Conservation (phyloP, 2,888 invertebrate species). For the Diadegma fenestrale region DNA sequence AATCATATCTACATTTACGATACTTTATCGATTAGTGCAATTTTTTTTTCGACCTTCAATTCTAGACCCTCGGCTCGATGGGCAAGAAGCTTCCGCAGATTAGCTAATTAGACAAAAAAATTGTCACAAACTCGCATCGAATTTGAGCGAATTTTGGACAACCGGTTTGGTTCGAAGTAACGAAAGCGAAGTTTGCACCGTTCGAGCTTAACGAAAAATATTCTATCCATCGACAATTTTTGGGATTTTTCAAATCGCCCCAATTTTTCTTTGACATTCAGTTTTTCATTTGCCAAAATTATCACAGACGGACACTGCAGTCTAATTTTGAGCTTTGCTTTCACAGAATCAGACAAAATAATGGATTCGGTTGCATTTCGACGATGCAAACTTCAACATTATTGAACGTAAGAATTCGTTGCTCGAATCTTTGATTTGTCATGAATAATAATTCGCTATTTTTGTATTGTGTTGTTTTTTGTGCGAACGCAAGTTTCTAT, state of each 20-base stretch:
- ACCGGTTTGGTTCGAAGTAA: neutral
- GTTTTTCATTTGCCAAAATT: too few relatives aligned
- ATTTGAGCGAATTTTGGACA: neutral
- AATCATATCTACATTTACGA: neutral
- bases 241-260: too few relatives aligned
- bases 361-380: too few relatives aligned
- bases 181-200: too few relatives aligned
- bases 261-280: too few relatives aligned
- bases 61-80: neutral
- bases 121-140: neutral
- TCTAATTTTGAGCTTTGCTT: too few relatives aligned
- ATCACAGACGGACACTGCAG: too few relatives aligned
- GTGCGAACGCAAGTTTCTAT: neutral
- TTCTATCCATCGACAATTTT: too few relatives aligned
- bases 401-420: neutral
- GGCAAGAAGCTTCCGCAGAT: neutral
- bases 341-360: too few relatives aligned
- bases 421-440: neutral
- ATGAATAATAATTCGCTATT: neutral
- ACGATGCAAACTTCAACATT: too few relatives aligned
- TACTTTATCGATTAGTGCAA: slow-evolving; percentile 17
- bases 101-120: neutral
- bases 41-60: slow-evolving; percentile 25
- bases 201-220: too few relatives aligned
- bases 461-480: neutral